Conservation (phyloP, 2,113 vertebrate genomes). For the Oophaga pumilio region DNA sequence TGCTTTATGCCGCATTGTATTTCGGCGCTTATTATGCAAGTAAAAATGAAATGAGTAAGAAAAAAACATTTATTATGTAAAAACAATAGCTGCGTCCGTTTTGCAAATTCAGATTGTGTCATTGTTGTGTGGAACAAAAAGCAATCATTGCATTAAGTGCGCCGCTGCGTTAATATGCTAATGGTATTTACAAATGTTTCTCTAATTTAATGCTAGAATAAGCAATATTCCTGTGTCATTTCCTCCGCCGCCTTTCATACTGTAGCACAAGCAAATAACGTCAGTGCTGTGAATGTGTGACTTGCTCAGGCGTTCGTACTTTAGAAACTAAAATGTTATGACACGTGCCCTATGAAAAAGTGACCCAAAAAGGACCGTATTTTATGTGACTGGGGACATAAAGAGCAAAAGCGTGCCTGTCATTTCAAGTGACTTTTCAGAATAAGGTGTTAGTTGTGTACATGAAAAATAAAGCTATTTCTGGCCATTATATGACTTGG, state of each 20-base stretch:
- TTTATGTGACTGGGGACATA: no score
- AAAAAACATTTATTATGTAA: background rate
- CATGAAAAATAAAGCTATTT: no score
- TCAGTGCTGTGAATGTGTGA: background rate
- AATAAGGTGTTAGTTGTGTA: no score
- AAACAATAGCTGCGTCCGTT: background rate
- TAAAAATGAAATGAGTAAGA: background rate
- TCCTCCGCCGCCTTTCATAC: conserved; percentile 33
- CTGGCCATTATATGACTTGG: no score
- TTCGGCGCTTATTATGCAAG: background rate
- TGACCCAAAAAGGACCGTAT: background rate
- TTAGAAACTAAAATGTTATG: background rate
- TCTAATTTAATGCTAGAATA: conserved; percentile 37
- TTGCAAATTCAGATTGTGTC: background rate
- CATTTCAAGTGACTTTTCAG: no score
- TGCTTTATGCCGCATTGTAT: background rate
- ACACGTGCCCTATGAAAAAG: background rate
- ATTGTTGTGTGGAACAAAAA: background rate
- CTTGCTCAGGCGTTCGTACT: background rate
- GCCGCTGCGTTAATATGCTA: conserved; percentile 23
- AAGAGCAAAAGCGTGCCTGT: no score
- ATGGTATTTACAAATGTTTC: conserved; percentile 35
- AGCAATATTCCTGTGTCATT: conserved; percentile 35
- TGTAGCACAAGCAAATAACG: background rate
- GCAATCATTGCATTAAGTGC: background rate